Conservation (phyloP, 2,888 invertebrate species). For the Poecilobothrus nobilitatus region DNA sequence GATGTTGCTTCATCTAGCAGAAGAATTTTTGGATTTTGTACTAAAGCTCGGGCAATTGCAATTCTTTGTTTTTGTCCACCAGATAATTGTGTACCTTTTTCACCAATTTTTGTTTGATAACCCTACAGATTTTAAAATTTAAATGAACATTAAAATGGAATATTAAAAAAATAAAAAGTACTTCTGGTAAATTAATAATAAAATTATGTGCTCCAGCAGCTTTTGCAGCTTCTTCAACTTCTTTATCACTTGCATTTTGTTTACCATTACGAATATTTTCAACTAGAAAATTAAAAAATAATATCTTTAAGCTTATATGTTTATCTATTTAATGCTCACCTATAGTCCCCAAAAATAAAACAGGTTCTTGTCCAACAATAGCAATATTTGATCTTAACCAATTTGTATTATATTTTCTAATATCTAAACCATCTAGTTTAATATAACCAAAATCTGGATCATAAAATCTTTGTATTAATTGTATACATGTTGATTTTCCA, state of each 20-base stretch:
- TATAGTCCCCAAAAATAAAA: constrained; percentile 73
- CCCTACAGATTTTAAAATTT: constrained; percentile 45
- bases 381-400: constrained; percentile 72
- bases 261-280: constrained; percentile 67
- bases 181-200: constrained; percentile 62
- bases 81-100: constrained; percentile 69
- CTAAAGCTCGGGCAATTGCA: constrained; percentile 74
- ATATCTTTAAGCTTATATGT: not conserved
- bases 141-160: constrained; percentile 9
- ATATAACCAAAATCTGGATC: constrained; percentile 55
- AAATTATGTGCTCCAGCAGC: constrained; percentile 71
- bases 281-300: constrained; percentile 23
- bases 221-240: constrained; percentile 62
- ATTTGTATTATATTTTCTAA: constrained; percentile 56
- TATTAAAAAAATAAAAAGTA: constrained; percentile 33
- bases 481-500: constrained; percentile 74
- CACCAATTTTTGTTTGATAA: constrained; percentile 71
- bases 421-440: constrained; percentile 53
- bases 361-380: constrained; percentile 82
- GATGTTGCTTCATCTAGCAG: constrained; percentile 78
- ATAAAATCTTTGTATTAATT: constrained; percentile 67
- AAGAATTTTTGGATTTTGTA: constrained; percentile 65
- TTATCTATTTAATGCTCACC: constrained; percentile 23
- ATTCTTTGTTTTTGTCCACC: constrained; percentile 81
- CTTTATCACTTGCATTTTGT: constrained; percentile 56